Evolutionary conservation across 2,888 invertebrate species (phyloP).

Genomic region (Pristionchus maxplancki): DNA sequence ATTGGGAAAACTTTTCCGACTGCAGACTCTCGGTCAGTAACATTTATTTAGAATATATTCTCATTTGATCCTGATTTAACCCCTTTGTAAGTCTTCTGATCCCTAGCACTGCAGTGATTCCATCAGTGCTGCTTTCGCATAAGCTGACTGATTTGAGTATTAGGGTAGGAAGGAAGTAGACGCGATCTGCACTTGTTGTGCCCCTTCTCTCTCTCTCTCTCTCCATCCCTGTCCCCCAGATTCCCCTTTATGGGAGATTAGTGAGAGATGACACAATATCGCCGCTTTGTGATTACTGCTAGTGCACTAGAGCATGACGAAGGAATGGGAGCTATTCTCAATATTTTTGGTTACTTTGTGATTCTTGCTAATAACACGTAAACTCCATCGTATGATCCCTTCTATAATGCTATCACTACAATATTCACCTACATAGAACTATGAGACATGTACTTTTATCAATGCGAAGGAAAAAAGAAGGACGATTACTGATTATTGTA

Average conservation of each 20-base stretch:
- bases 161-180: background rate
- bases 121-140: background rate
- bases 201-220: background rate
- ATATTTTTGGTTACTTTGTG: background rate
- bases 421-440: background rate
- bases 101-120: background rate
- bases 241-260: background rate
- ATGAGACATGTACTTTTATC: background rate
- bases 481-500: background rate
- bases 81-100: background rate
- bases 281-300: slow-evolving; percentile 13
- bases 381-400: background rate
- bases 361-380: background rate
- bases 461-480: background rate
- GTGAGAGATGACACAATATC: background rate
- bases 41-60: background rate
- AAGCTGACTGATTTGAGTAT: background rate
- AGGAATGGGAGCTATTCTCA: background rate
- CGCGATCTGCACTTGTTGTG: background rate
- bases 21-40: slow-evolving; percentile 87
- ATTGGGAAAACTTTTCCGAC: slow-evolving; percentile 96
- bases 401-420: background rate
- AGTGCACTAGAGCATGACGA: background rate
- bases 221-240: background rate
- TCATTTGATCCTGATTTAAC: too few relatives aligned